Evolutionary conservation across 2,797 vertebrate genomes (phyloP), one percentile per base, ranked within the genome.

Genomic region (Ctenochaetus hawaiiensis): DNA sequence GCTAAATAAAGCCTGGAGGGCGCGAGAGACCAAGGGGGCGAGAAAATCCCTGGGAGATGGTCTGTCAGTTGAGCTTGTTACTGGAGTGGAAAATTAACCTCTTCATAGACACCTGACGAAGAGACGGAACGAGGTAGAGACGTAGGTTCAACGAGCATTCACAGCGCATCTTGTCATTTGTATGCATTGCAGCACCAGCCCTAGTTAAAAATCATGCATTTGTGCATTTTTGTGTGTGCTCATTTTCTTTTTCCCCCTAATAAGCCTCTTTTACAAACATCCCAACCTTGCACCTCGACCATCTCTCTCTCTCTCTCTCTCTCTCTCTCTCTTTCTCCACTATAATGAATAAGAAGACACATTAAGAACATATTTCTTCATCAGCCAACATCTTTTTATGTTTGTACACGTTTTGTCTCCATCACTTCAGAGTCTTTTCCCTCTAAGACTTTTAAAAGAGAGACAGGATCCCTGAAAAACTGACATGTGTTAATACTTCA

Each of bases 21-120:
- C 57, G 68, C 23, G 0, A 72, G 56, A 65, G 79, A 65, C 45
- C 7, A 43, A 67, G 65, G 80, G 67, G 70, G 77, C 16, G 68
- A 74, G 64, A 80, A 84, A 82, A 72, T 74, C 84, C 85, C 70
- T 45, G 1, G 44, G 89, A 87, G 67, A 77, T 17, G 76, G 65
- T 80, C 43, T 88, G 86, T 87, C 43, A 56, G 75, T 59, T 76
- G 61, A 87, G 81, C 75, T 71, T 72, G 84, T 83, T 83, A 87
- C 67, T 74, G 72, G 70, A 72, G 85, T 86, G 82, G 78, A 85
- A 90, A 88, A 86, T 86, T 48, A 89, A 87, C 87, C 83, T 75
- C 81, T 89, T 91, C 66, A 65, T 75, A 57, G 52, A 81, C 76
- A 89, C 70, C 74, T 85, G 83, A 80, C 18, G 6, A 30, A 83